phyloP scores from a whole-genome alignment of 1,140 invertebrate species.

The Drepana arcuata region DNA sequence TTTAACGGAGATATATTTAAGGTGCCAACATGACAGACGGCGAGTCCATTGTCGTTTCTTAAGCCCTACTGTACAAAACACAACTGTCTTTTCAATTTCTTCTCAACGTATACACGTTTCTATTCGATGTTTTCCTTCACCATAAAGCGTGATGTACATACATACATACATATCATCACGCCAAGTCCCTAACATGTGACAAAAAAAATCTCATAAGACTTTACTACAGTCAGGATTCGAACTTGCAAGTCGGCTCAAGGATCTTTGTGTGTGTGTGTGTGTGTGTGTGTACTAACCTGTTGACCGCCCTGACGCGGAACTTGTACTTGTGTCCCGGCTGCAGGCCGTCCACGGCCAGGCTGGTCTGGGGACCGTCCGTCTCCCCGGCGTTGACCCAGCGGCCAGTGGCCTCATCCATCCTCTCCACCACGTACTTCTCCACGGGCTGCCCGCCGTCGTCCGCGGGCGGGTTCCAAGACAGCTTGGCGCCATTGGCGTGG shows the following conservation, averaged over 20 bases:
- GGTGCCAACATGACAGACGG: no score
- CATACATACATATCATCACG: no score
- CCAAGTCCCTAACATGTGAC: no score
- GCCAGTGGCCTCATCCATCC: conserved; percentile 93
- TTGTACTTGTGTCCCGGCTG: conserved; percentile 95
- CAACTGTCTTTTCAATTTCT: no score
- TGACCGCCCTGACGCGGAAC: conserved; percentile 95
- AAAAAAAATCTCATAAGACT: no score
- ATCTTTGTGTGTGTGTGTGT: background rate
- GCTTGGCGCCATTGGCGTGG: conserved; percentile 86
- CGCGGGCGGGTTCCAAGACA: conserved; percentile 91
- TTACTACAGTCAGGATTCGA: no score
- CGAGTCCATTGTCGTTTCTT: no score
- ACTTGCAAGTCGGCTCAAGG: background rate
- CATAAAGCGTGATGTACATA: no score
- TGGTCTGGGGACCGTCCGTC: conserved; percentile 85
- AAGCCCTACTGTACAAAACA: no score
- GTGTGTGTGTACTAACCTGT: conserved; percentile 72
- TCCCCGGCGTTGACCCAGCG: conserved; percentile 94
- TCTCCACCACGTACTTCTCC: conserved; percentile 94
- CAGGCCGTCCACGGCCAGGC: conserved; percentile 82
- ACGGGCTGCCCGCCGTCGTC: conserved; percentile 93
- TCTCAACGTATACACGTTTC: no score
- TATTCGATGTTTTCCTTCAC: no score
- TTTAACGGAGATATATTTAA: no score